Evolutionary conservation across 2,113 vertebrate genomes (phyloP), one percentile per base, ranked within the genome.

Genomic region (Cololabis saira): DNA sequence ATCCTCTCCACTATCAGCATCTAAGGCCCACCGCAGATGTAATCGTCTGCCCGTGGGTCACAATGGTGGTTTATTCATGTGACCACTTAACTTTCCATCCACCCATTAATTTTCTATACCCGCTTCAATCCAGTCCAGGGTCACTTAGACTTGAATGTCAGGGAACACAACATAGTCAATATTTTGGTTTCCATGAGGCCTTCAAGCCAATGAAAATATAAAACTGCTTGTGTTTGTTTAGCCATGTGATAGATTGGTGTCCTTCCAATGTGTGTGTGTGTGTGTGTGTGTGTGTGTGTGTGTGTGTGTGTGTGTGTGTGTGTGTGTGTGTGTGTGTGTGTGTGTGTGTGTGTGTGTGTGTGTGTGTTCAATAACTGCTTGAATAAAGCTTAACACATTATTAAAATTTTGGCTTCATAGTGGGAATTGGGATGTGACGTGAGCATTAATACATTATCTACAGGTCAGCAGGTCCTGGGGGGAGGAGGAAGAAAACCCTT

Each of bases 401-500:
- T 37, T 40, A 12, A 58, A 4, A 15, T 54, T 55, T 56, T 53
- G 71, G 41, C 19, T 22, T 54, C 41, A 69, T 14, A 30, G 43
- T 37, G 50, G 74, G 50, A 80, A 76, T 40, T 68, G 59, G 85
- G 63, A 69, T 63, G 40, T 53, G 58, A 69, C 66, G 40, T 53
- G 58, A 61, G 48, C 53, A 47, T 57, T n/a, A n/a, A 24, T 64
- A 55, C 12, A 78, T 82, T 74, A 81, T 71, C 16, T 77, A 77
- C 71, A 79, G 81, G 83, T 86, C 85, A 84, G 66, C 37, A 56
- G 53, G 56, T 80, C 21, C 22, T 62, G 27, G 53, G 68, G 22
- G 43, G 68, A 59, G 51, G 68, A 50, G 44, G 40, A 59, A 50
- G 40, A 12, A 41, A 24, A n/a, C 24, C 3, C 24, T 27, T 27